Percentiles rank a stretch among this genome's conserved stretches.
phyloP scores from a whole-genome alignment of 2,113 vertebrate species.

The Eubucco bourcierii region DNA sequence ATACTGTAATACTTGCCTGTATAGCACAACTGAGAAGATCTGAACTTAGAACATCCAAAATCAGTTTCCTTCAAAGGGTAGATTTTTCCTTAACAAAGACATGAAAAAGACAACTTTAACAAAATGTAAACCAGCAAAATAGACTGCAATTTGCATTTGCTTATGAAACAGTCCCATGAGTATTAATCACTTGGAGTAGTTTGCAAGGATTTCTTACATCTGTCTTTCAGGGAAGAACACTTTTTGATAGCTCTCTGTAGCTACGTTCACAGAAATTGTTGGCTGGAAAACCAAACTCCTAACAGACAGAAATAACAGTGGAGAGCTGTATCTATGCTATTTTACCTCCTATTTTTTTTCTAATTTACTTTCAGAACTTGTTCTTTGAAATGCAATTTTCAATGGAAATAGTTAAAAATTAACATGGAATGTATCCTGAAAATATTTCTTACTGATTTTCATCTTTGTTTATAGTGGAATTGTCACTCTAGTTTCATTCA shows the following conservation, averaged over 20 bases:
- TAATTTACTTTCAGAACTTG: neutral
- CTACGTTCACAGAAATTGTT: neutral
- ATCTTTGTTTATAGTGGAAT: neutral
- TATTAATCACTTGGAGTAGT: neutral
- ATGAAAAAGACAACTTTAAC: neutral
- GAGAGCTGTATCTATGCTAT: neutral
- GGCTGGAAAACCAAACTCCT: neutral
- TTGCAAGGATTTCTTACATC: neutral
- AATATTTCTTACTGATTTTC: neutral
- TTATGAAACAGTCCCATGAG: neutral
- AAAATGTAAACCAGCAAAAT: neutral
- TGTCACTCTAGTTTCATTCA: neutral
- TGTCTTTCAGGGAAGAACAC: neutral
- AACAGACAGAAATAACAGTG: neutral
- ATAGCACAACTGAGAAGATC: neutral
- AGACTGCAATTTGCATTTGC: neutral
- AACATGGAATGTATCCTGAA: neutral
- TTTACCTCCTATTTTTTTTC: neutral
- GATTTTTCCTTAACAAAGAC: neutral
- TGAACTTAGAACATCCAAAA: neutral
- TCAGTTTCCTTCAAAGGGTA: neutral
- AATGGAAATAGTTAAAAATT: neutral
- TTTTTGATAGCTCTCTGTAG: neutral
- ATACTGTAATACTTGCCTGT: neutral
- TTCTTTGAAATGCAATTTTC: neutral